Evolutionary conservation across 2,888 invertebrate species (phyloP), one percentile per base, ranked within the genome.

Genomic region (Ectropis crepuscularia): DNA sequence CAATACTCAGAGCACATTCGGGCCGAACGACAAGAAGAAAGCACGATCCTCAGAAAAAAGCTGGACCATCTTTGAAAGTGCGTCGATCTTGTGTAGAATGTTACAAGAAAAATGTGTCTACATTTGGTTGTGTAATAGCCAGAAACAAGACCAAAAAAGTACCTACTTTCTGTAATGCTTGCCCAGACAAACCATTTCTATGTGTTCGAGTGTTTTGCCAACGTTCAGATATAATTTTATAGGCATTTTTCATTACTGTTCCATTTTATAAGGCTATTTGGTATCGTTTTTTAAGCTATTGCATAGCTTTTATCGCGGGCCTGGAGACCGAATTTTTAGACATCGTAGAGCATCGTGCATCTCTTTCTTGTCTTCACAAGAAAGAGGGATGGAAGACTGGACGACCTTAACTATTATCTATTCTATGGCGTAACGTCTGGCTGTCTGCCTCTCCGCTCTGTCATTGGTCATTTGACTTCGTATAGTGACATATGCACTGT

Each of bases 81-180:
- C 71, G 64, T 66, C 65, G 68, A 45, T 51, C 46, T 49, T 75
- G 71, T 69, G 62, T 60, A 65, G 53, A 61, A 66, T 72, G 72
- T 59, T 70, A 70, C 58, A 71, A 70, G 49, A 68, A 68, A 42
- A 73, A 69, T 67, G 73, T 73, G 59, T 10, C 51, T 6, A 69
- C 57, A 67, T 67, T 68, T 68, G 71, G 71, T 9, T 67, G 69
- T 61, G 59, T 42, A 70, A 37, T 70, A 36, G 72, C 74, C 48
- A 72, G 67, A 72, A 76, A 74, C 66, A 76, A 74, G 53, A 70
- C 73, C n/a, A 74, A 69, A n/a, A 76, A 73, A 72, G 70, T 72
- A 45, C 50, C 61, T 63, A 76, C 73, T 55, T 74, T 68, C 53
- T 74, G 74, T 68, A 55, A 64, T 38, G 46, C 51, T 67, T 74